These are phyloP conservation scores for Lacerta agilis DNA, from an alignment of 2,797 vertebrate genomes.

Conservation along the genomic window DNA sequence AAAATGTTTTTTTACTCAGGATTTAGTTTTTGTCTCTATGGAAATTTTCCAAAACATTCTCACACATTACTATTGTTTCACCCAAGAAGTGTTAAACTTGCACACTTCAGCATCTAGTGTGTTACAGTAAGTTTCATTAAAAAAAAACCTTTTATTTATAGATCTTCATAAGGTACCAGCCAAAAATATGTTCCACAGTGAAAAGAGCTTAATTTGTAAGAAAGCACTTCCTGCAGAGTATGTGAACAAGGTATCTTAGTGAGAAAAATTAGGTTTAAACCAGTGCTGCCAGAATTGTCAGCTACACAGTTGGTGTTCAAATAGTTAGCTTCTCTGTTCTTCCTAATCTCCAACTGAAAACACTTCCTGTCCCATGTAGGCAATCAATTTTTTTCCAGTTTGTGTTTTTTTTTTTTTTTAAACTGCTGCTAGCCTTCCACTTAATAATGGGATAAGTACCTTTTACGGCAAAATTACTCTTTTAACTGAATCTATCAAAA, in stretches of 20 bases:
- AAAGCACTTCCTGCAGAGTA: constrained; percentile 30
- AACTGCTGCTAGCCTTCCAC: background rate
- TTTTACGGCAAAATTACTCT: background rate
- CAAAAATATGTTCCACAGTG: constrained; percentile 32
- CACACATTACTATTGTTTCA: constrained; percentile 44
- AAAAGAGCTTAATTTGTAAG: constrained; percentile 51
- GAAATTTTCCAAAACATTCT: constrained; percentile 59
- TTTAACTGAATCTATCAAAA: constrained; percentile 7
- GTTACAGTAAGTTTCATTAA: constrained; percentile 44
- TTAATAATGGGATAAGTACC: background rate
- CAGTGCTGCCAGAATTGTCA: constrained; percentile 44
- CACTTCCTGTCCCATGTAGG: constrained; percentile 15
- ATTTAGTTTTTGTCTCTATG: constrained; percentile 60
- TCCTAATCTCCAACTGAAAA: constrained; percentile 26
- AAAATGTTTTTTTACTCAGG: constrained; percentile 56
- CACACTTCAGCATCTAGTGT: constrained; percentile 38
- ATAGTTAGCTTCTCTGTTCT: constrained; percentile 23
- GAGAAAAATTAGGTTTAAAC: constrained; percentile 52
- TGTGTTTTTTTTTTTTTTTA: background rate
- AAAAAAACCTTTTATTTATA: constrained; percentile 39
- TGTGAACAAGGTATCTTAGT: constrained; percentile 42
- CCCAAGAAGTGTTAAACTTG: constrained; percentile 23
- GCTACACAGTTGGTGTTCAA: constrained; percentile 1
- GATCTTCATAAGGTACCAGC: constrained; percentile 20
- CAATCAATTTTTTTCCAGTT: constrained; percentile 26